These are phyloP conservation scores for Siphonodentalium dalli DNA, from an alignment of 2,888 invertebrate species.

Conservation along the genomic window DNA sequence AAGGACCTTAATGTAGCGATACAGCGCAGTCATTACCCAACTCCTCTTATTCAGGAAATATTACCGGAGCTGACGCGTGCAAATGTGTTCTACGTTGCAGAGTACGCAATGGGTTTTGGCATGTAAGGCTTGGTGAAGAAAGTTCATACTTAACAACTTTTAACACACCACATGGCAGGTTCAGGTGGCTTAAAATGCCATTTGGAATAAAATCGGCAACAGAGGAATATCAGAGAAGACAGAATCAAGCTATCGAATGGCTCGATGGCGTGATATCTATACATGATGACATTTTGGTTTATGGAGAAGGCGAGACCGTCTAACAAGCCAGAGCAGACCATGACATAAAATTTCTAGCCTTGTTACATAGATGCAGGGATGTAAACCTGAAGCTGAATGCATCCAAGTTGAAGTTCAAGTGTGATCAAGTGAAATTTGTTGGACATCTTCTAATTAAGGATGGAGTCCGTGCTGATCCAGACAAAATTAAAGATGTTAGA, in stretches of 20 bases:
- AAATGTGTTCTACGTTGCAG: constrained; percentile 29
- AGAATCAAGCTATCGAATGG: constrained; percentile 29
- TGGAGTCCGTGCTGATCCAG: constrained; percentile 24
- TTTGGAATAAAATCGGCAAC: constrained; percentile 30
- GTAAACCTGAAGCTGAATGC: constrained; percentile 16
- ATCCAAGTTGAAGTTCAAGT: constrained; percentile 24
- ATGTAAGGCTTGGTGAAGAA: constrained; percentile 27
- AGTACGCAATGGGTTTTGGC: constrained; percentile 31
- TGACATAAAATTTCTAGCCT: constrained; percentile 18
- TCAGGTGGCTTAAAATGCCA: constrained; percentile 31
- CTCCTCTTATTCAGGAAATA: constrained; percentile 34
- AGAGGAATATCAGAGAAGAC: constrained; percentile 30
- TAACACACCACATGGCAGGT: constrained; percentile 31
- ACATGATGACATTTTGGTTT: constrained; percentile 33
- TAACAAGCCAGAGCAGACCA: constrained; percentile 25
- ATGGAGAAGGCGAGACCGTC: constrained; percentile 21
- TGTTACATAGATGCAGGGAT: constrained; percentile 23
- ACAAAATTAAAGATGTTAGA: constrained; percentile 25
- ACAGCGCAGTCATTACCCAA: constrained; percentile 21
- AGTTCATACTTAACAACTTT: constrained; percentile 33
- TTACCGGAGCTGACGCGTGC: constrained; percentile 28
- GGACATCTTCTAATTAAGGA: constrained; percentile 27
- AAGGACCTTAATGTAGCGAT: constrained; percentile 29
- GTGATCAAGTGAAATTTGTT: constrained; percentile 23
- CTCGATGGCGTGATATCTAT: constrained; percentile 27